A percentile compares a stretch with the other conserved stretches of the same genome.
Evolutionary conservation across 2,888 invertebrate species (phyloP).

Genomic region (Eubasilissa splendida): DNA sequence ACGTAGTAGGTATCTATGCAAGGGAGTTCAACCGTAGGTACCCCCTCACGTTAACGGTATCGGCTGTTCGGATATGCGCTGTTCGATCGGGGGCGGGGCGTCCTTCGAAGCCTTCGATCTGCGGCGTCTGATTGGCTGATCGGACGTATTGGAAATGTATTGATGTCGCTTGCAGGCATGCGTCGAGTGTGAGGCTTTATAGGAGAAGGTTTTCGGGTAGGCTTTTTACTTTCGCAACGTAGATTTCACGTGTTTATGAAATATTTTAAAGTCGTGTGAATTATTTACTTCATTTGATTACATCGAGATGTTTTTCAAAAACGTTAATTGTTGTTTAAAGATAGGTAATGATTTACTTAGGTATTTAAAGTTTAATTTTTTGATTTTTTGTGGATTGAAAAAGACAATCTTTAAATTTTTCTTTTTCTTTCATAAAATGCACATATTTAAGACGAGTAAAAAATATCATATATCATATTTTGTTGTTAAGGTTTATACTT

Average conservation of each 20-base stretch:
- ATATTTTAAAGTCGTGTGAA: background rate
- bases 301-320: too few relatives aligned
- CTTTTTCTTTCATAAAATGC: too few relatives aligned
- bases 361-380: too few relatives aligned
- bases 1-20: background rate
- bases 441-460: too few relatives aligned
- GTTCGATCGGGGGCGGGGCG: slow-evolving; percentile 35
- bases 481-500: too few relatives aligned
- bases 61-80: slow-evolving; percentile 35
- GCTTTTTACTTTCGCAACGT: background rate
- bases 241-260: background rate
- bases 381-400: too few relatives aligned
- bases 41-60: slow-evolving; percentile 12
- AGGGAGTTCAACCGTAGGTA: background rate
- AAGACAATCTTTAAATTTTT: too few relatives aligned
- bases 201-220: slow-evolving; percentile 2
- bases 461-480: too few relatives aligned
- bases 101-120: slow-evolving; percentile 47
- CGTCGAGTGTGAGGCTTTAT: slow-evolving; percentile 11
- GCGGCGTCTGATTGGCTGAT: slow-evolving; percentile 26
- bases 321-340: too few relatives aligned
- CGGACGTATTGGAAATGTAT: slow-evolving; percentile 29
- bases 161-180: slow-evolving; percentile 7
- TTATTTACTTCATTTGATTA: too few relatives aligned
- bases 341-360: too few relatives aligned